Evolutionary conservation across 2,797 vertebrate species (phyloP), one percentile per base, ranked within the genome.

Genomic region (Capromys pilorides): DNA sequence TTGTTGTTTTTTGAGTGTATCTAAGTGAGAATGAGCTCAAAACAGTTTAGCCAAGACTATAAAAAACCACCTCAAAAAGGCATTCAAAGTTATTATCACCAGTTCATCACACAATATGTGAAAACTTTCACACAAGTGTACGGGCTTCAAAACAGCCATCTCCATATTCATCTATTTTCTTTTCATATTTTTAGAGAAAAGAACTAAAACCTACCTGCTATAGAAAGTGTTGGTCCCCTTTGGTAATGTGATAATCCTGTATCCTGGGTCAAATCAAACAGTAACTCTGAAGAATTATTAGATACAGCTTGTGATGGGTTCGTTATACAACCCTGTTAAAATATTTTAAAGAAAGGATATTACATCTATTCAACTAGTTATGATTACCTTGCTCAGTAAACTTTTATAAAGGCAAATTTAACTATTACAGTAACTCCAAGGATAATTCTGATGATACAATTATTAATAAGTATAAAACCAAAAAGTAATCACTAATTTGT

Each of bases 241-340:
- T 98, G 98, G 97, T 98, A 99, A 95, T 97, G 98, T 90, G 98
- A 97, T 93, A 98, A 97, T 97, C 98, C 98, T 31, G 98, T 97
- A 95, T 98, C 98, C 91, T 98, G 97, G 94, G 98, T 98, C 97
- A 98, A 96, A 94, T 98, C 97, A 97, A 98, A 98, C 88, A 99
- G 97, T 95, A 99, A 97, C 61, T 98, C 97, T 81, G 98, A 98
- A 97, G 98, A 98, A 97, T 98, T 98, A 98, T 97, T 98, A 97
- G 98, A 96, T 94, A 98, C 93, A 97, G 98, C 98, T 97, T 98
- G 98, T 93, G 98, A 96, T 94, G 98, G 98, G 62, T 98, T 98
- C 95, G 98, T 98, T 96, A 98, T 95, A 97, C 98, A 99, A 97
- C 98, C 98, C 99, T 99, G 97, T 86, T 92, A 97, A 97, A 95